Conservation (phyloP, 2,113 vertebrate species). For the Neomonachus schauinslandi region DNA sequence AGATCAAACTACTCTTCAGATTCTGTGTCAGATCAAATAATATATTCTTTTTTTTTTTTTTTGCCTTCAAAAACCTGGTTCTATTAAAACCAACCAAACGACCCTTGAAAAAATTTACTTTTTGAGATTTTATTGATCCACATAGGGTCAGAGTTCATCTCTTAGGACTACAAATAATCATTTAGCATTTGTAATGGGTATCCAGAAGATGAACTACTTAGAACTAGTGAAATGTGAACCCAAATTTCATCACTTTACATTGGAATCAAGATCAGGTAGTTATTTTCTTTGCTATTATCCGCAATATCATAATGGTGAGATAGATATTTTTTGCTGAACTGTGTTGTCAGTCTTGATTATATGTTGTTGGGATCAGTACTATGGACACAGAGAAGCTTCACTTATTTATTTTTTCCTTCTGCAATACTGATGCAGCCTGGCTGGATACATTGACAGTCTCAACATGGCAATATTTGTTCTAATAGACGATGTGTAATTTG, state of each 20-base stretch:
- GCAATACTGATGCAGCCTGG: neutral
- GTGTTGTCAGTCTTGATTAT: neutral
- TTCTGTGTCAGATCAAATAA: neutral
- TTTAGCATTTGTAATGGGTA: neutral
- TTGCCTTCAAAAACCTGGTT: neutral
- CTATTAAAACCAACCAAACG: neutral
- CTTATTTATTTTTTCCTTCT: neutral
- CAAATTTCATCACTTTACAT: neutral
- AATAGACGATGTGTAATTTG: neutral
- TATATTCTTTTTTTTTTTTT: neutral
- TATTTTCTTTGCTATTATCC: neutral
- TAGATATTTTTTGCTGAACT: neutral
- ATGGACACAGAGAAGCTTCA: neutral
- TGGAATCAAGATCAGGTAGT: neutral
- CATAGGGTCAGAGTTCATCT: neutral
- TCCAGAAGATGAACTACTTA: neutral
- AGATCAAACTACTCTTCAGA: neutral
- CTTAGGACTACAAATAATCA: neutral
- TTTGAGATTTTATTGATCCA: neutral
- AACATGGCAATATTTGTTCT: neutral
- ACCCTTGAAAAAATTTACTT: neutral
- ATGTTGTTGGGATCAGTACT: neutral
- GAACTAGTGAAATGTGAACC: neutral
- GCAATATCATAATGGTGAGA: neutral
- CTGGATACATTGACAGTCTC: neutral